Evolutionary conservation across 2,888 invertebrate genomes (phyloP), one percentile per base, ranked within the genome.

Genomic region (Odontomyia ornata): DNA sequence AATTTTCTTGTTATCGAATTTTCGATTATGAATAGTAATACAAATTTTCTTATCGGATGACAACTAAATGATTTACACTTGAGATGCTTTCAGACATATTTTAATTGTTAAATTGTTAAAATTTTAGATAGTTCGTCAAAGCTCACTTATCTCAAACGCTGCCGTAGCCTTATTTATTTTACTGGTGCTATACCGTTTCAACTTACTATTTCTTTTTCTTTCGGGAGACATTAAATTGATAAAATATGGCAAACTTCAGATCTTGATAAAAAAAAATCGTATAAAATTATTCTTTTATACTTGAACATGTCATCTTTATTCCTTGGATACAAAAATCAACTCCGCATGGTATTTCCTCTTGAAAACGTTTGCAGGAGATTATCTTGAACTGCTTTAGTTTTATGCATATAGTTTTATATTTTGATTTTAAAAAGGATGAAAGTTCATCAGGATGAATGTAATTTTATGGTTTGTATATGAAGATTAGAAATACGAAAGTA

Each of bases 61-160:
- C 52, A 52, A 15, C 52, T n/a, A 52, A 13, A 52, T 52, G 52
- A 52, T 52, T 52, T 52, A 52, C 52, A 4, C 7, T n/a, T 52
- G 15, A 52, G 52, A 52, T 13, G 52, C 52, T 52, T 52, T 52
- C 52, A 52, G 52, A 52, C 52, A 52, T 15, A 52, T 52, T 52
- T 52, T 18, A 52, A 9, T 52, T 15, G 18, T 18, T 52, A 15
- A 18, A 52, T 52, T 52, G 36, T 36, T 36, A 36, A 36, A 36
- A 36, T 9, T 36, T 36, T 36, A 36, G 36, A 5, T 36, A 36
- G 36, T 36, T 36, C 36, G 36, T 36, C 15, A 9, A 9, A 15
- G 52, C 52, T 52, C 52, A 52, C 52, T 13, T n/a, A n/a, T 52
- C 52, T 52, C 52, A 36, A 36, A 9, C 9, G 9, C n/a, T 4